A percentile compares a stretch with the other conserved stretches of the same genome.
These are phyloP conservation scores for Onychostruthus taczanowskii DNA, from an alignment of 2,113 vertebrate species.

Conservation along the genomic window DNA sequence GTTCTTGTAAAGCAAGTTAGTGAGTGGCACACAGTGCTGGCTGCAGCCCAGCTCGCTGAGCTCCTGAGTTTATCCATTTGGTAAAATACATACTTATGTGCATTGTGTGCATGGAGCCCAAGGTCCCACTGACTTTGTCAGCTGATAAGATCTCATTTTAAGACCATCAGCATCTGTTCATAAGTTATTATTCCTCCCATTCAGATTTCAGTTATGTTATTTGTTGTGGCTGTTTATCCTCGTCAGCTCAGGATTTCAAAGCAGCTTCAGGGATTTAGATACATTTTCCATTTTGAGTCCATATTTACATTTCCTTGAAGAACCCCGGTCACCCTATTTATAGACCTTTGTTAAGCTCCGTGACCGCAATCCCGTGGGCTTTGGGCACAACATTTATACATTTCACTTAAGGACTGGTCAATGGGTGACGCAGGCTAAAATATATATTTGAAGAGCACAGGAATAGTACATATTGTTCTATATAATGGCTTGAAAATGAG, in stretches of 20 bases:
- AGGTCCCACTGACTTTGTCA: not conserved
- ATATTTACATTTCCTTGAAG: not conserved
- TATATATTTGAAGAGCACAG: not conserved
- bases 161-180: not conserved
- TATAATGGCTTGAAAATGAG: accelerated
- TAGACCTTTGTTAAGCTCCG: not conserved
- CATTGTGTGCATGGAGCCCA: not conserved
- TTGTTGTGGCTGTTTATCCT: not conserved
- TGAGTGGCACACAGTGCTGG: not conserved
- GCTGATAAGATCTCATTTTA: constrained; percentile 8
- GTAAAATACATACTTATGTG: not conserved
- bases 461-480: not conserved
- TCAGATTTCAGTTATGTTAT: not conserved
- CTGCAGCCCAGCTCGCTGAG: not conserved
- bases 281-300: not conserved
- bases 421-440: not conserved
- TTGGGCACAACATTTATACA: not conserved
- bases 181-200: not conserved
- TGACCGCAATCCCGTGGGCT: not conserved
- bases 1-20: not conserved
- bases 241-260: not conserved
- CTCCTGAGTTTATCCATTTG: not conserved
- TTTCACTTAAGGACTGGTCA: not conserved
- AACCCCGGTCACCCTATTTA: not conserved
- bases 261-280: not conserved